Evolutionary conservation across 2,113 vertebrate species (phyloP), one percentile per base, ranked within the genome.

Genomic region (Prunella himalayana): DNA sequence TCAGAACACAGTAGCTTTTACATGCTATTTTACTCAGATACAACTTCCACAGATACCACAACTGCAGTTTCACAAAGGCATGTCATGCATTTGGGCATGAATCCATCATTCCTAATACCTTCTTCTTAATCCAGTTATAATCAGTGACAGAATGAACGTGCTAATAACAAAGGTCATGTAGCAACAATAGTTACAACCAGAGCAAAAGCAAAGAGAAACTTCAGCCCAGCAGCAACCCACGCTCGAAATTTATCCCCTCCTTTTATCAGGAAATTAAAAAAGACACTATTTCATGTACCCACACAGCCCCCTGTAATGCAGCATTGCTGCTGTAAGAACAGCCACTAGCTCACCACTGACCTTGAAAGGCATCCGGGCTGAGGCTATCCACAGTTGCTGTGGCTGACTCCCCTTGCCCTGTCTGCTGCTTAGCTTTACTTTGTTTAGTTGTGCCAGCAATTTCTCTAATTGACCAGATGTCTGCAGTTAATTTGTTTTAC

Each of bases 231-330:
- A 66, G 17, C 17, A 59, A 10, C 22, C 60, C 28, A 27, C 1
- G 1, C 9, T 53, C 0, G 0, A 56, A 50, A 50, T 22, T 15
- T 80, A 21, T 68, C 19, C 7, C 13, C 21, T 47, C 9, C 28
- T 42, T 87, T 6, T 42, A 47, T 16, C 18, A 63, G 15, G 21
- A 37, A 72, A 10, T 39, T 71, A 13, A 70, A 61, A 82, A 80
- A 82, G n/a, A 31, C 7, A 13, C 8, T 41, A 39, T 24, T 28
- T 57, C 30, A n/a, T 15, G 15, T 33, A 86, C n/a, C 17, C 15
- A 21, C 1, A 0, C 2, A 44, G 61, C 10, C 30, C 10, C 30
- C 35, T 45, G 20, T 41, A 54, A 80, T 10, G 25, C 15, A 19
- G 35, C 28, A 35, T 2, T 53, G n/a, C 30, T 5, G 8, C 25